Evolutionary conservation across 2,797 vertebrate genomes (phyloP).

Genomic region (Argya squamiceps): DNA sequence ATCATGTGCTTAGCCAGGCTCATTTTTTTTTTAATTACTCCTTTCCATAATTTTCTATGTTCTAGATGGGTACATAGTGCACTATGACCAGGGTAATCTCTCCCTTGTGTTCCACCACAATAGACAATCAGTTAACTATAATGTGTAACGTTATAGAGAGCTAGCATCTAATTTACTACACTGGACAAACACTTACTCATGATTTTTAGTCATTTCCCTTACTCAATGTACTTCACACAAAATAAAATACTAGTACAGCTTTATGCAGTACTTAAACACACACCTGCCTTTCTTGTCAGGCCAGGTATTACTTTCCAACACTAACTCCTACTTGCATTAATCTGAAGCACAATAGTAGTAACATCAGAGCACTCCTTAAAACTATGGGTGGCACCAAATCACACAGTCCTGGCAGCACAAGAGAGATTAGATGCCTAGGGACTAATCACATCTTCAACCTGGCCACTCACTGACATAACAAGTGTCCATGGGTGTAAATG

Average conservation of each 20-base stretch:
- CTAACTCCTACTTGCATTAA: background rate
- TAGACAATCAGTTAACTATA: slow-evolving; percentile 27
- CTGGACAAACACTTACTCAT: slow-evolving; percentile 48
- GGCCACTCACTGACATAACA: background rate
- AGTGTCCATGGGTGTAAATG: fast-evolving
- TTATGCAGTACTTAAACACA: background rate
- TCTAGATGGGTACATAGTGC: background rate
- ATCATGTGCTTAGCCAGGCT: background rate
- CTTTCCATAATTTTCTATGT: background rate
- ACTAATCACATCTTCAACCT: background rate
- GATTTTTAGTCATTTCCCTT: slow-evolving; percentile 45
- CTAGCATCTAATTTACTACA: slow-evolving; percentile 31
- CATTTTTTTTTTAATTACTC: background rate
- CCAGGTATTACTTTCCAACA: background rate
- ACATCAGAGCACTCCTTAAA: background rate
- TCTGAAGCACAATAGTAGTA: background rate
- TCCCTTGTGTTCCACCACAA: slow-evolving; percentile 43
- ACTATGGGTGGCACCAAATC: background rate
- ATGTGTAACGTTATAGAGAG: background rate
- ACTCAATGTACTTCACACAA: background rate
- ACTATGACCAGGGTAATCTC: slow-evolving; percentile 41
- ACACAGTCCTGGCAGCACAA: background rate
- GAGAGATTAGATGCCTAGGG: background rate
- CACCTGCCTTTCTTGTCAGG: background rate
- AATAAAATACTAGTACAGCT: background rate